These are phyloP conservation scores for Psix sp. DNA, from an alignment of 1,140 invertebrate species.

Conservation along the genomic window DNA sequence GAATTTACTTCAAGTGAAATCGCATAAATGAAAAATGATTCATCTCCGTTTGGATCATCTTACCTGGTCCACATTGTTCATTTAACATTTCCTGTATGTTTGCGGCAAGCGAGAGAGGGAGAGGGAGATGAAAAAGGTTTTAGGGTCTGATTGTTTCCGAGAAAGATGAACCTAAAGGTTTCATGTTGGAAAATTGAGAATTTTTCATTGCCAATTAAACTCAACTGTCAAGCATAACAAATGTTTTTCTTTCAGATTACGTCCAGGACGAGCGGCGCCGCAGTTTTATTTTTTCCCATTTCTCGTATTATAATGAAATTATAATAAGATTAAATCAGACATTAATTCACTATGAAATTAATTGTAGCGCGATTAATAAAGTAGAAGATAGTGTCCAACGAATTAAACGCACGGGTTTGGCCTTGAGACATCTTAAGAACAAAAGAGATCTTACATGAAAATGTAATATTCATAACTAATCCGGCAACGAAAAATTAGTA, in stretches of 20 bases:
- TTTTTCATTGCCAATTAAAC: constrained; percentile 55
- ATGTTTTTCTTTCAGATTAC: constrained; percentile 45
- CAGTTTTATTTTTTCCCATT: too few species aligned
- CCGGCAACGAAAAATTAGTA: too few species aligned
- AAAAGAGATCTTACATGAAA: too few species aligned
- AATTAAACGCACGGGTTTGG: too few species aligned
- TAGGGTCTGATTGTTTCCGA: constrained; percentile 47
- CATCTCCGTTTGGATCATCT: constrained; percentile 29
- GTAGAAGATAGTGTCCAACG: too few species aligned
- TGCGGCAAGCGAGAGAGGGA: constrained; percentile 5
- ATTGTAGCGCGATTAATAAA: too few species aligned
- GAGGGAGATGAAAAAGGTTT: constrained; percentile 27
- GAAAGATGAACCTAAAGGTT: constrained; percentile 36
- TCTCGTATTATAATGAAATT: too few species aligned
- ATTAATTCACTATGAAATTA: too few species aligned
- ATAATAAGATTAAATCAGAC: too few species aligned
- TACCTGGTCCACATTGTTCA: constrained; percentile 50
- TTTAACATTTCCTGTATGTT: constrained; percentile 31
- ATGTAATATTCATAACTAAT: too few species aligned
- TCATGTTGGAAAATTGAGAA: constrained; percentile 41
- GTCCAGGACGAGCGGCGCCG: too few species aligned
- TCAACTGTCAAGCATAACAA: constrained; percentile 33
- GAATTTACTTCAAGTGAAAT: constrained; percentile 48
- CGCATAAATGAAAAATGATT: constrained; percentile 55
- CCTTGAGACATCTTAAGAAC: too few species aligned